Conservation (phyloP, 1,140 invertebrate species). For the Diabrotica undecimpunctata region DNA sequence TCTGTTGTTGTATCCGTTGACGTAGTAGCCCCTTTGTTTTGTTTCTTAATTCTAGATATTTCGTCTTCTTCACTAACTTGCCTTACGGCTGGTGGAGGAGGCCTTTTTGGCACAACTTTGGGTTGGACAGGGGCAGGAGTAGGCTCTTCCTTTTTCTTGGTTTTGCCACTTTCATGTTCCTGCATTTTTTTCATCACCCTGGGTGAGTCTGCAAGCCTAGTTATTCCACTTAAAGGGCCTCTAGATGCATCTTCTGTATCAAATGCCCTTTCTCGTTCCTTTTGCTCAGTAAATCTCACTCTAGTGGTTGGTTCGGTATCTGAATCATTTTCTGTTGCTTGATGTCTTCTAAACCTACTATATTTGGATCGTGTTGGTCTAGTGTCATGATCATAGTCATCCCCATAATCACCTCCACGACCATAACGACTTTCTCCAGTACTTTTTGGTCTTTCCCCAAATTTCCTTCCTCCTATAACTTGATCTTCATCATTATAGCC, state of each 20-base stretch:
- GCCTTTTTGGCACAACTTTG: slow-evolving; percentile 53
- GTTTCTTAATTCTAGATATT: slow-evolving; percentile 82
- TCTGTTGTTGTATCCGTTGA: slow-evolving; percentile 53
- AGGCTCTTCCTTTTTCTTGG: slow-evolving; percentile 66
- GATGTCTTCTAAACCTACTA: slow-evolving; percentile 60
- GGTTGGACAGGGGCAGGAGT: slow-evolving; percentile 51
- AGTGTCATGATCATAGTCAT: slow-evolving; percentile 60
- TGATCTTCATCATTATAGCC: slow-evolving; percentile 54
- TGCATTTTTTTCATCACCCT: slow-evolving; percentile 84
- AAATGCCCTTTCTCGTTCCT: slow-evolving; percentile 73
- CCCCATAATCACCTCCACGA: slow-evolving; percentile 55
- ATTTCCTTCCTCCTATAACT: slow-evolving; percentile 65
- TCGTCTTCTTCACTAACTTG: slow-evolving; percentile 87
- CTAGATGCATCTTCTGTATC: slow-evolving; percentile 86
- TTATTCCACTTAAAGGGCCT: slow-evolving; percentile 86
- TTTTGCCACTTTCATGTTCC: slow-evolving; percentile 73
- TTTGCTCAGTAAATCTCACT: slow-evolving; percentile 60
- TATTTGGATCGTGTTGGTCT: slow-evolving; percentile 58
- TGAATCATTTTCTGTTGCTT: slow-evolving; percentile 64
- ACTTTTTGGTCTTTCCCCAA: slow-evolving; percentile 60
- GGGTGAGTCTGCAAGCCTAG: slow-evolving; percentile 82
- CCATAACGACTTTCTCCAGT: slow-evolving; percentile 51
- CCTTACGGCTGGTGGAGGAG: slow-evolving; percentile 56
- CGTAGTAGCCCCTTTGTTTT: slow-evolving; percentile 71
- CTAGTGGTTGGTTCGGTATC: slow-evolving; percentile 57